These are phyloP conservation scores for Passerina amoena DNA, from an alignment of 2,113 vertebrate genomes.

Conservation along the genomic window DNA sequence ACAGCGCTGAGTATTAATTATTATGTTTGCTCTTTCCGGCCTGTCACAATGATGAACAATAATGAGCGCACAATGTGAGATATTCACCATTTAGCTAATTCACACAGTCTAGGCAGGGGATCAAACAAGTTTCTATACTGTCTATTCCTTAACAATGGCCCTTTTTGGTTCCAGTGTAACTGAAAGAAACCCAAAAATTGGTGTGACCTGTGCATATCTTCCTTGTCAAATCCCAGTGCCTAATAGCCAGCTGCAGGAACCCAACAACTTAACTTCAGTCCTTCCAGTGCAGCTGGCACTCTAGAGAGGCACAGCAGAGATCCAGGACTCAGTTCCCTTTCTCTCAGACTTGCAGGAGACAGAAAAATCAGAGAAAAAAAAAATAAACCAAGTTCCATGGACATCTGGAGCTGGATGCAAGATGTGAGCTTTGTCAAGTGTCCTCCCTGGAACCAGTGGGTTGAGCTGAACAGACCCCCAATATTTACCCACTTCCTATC, in stretches of 20 bases:
- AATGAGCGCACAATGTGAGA: background rate
- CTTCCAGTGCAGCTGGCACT: background rate
- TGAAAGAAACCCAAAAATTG: background rate
- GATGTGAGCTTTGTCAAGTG: background rate
- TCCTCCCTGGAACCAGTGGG: background rate
- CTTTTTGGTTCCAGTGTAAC: background rate
- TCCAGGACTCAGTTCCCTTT: background rate
- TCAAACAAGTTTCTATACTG: background rate
- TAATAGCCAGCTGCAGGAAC: background rate
- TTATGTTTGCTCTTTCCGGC: constrained; percentile 29
- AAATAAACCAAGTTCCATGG: rapidly evolving
- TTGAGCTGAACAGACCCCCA: background rate
- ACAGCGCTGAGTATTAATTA: background rate
- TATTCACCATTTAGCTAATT: constrained; percentile 3
- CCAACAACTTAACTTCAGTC: background rate
- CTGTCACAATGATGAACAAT: constrained; percentile 27
- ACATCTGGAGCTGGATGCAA: background rate
- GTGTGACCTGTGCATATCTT: background rate
- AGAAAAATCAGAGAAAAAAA: background rate
- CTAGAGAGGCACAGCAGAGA: background rate
- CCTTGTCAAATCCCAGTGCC: background rate
- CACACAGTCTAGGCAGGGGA: constrained; percentile 18
- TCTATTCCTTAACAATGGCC: background rate
- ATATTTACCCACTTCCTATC: background rate
- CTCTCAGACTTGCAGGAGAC: background rate